phyloP scores from a whole-genome alignment of 1,140 invertebrate species.

The Cyphomyrmex costatus region DNA sequence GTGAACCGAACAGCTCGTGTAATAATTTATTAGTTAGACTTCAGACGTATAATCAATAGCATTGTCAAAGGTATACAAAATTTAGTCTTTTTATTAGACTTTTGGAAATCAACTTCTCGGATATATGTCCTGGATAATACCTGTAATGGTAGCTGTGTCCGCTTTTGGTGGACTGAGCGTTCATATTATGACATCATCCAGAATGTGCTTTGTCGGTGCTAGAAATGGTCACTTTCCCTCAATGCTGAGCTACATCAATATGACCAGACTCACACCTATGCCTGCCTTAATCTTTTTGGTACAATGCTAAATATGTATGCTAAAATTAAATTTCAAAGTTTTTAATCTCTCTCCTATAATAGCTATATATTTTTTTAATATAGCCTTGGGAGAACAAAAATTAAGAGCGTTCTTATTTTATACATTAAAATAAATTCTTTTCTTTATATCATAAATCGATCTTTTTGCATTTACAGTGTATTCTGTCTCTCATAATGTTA shows the following conservation, averaged over 20 bases:
- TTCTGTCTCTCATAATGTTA: constrained; percentile 94
- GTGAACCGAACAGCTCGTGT: background rate
- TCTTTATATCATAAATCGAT: background rate
- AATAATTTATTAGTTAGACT: background rate
- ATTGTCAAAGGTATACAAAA: background rate
- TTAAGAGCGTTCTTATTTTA: background rate
- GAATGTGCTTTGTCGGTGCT: constrained; percentile 97
- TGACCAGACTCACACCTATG: constrained; percentile 95
- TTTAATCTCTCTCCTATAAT: background rate
- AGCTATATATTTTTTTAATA: background rate
- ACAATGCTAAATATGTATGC: background rate
- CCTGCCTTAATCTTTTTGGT: constrained; percentile 96
- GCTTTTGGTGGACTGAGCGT: constrained; percentile 96
- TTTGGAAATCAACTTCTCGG: constrained; percentile 95
- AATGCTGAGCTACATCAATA: constrained; percentile 95
- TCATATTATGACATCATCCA: constrained; percentile 95
- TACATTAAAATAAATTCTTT: background rate
- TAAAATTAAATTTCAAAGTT: constrained; percentile 4
- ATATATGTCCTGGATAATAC: constrained; percentile 94
- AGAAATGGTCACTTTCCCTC: constrained; percentile 96
- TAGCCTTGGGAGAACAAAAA: background rate
- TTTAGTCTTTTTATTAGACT: constrained; percentile 86
- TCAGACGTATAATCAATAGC: too few relatives aligned
- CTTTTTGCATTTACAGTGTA: constrained; percentile 88
- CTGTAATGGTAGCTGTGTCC: constrained; percentile 94